phyloP scores from a whole-genome alignment of 2,797 vertebrate genomes.

The Sparus aurata region DNA sequence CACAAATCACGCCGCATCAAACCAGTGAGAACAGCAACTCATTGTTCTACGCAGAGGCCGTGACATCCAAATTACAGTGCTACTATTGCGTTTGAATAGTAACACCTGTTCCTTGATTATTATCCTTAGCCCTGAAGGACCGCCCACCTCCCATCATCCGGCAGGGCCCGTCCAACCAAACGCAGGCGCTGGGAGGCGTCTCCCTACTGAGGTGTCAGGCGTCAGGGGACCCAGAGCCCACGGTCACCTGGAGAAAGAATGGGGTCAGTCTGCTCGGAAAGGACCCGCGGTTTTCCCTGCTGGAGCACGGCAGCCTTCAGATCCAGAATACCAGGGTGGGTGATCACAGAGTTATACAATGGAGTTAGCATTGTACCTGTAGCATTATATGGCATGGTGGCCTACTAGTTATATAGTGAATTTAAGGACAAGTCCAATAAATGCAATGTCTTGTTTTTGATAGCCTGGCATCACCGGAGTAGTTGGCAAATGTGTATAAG shows the following conservation, averaged over 20 bases:
- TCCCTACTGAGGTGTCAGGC: conserved; percentile 93
- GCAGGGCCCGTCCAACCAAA: conserved; percentile 94
- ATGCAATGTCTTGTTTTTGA: too few relatives aligned
- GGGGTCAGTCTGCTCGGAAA: conserved; percentile 92
- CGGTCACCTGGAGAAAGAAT: conserved; percentile 95
- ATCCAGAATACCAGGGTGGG: conserved; percentile 92
- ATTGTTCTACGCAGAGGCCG: conserved; percentile 14
- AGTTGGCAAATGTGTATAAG: too few relatives aligned
- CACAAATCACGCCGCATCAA: conserved; percentile 40
- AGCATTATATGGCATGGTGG: not conserved
- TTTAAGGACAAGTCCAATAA: too few relatives aligned
- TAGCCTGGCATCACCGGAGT: too few relatives aligned
- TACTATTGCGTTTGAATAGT: conserved; percentile 17
- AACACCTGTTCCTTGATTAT: conserved; percentile 39
- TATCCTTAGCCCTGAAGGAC: conserved; percentile 90
- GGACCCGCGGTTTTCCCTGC: conserved; percentile 90
- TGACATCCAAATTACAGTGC: conserved; percentile 52
- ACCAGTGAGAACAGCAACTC: conserved; percentile 28
- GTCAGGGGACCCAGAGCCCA: conserved; percentile 92
- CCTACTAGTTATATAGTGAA: too few relatives aligned
- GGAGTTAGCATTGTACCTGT: not conserved
- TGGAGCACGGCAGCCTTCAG: conserved; percentile 93
- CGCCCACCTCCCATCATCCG: conserved; percentile 96
- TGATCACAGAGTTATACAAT: not conserved
- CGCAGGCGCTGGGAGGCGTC: conserved; percentile 89